A percentile compares a stretch with the other conserved stretches of the same genome.
Conservation (phyloP, 2,888 invertebrate genomes). For the Dermolepida albohirtum region DNA sequence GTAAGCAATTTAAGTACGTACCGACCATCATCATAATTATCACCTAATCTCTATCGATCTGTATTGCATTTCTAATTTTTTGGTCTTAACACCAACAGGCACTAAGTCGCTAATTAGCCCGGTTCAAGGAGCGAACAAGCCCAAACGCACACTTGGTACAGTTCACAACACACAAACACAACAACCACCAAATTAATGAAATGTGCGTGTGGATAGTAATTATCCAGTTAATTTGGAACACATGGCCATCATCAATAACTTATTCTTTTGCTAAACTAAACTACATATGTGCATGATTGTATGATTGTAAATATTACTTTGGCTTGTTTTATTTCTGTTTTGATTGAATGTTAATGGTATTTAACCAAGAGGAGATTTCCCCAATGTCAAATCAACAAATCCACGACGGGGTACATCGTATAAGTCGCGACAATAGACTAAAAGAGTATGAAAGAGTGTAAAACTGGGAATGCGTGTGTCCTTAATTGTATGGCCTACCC, state of each 20-base stretch:
- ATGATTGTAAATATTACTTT: too few species aligned
- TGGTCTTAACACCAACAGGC: conserved; percentile 22
- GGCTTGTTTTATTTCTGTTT: not conserved
- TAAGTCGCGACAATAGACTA: conserved; percentile 52
- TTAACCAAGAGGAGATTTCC: conserved; percentile 8
- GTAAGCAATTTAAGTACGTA: conserved; percentile 36
- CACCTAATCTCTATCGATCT: conserved; percentile 38
- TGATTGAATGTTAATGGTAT: conserved; percentile 14
- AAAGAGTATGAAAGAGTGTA: conserved; percentile 56
- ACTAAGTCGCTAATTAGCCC: conserved; percentile 5
- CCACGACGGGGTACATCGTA: conserved; percentile 42
- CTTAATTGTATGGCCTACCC: conserved; percentile 65
- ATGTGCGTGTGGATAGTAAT: not conserved
- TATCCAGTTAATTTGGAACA: conserved; percentile 6
- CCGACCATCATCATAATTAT: conserved; percentile 46
- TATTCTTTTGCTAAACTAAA: not conserved
- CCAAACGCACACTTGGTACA: conserved; percentile 26
- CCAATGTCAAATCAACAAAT: conserved; percentile 8
- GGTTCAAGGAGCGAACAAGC: conserved; percentile 4
- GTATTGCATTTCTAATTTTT: conserved; percentile 24
- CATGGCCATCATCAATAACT: conserved; percentile 15
- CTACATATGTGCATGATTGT: too few species aligned
- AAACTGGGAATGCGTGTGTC: conserved; percentile 54
- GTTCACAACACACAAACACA: conserved; percentile 37
- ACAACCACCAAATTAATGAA: conserved; percentile 17